A percentile compares a stretch with the other conserved stretches of the same genome.
phyloP scores from a whole-genome alignment of 2,888 invertebrate species.

The Sceliomorpha sp. region DNA sequence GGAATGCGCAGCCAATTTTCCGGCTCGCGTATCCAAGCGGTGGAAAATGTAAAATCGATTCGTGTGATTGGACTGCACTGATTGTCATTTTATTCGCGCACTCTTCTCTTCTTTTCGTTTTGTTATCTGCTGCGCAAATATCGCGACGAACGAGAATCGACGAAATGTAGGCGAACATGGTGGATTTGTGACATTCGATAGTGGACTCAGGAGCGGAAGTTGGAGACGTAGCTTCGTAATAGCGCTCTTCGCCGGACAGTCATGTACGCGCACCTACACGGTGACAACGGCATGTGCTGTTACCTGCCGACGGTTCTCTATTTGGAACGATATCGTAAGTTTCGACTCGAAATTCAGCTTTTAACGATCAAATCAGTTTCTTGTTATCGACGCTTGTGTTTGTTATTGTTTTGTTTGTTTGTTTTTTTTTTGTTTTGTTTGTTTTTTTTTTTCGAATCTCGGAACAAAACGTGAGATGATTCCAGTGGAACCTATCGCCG shows the following conservation, averaged over 20 bases:
- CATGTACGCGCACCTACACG: conserved; percentile 77
- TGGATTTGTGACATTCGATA: conserved; percentile 29
- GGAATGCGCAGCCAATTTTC: conserved; percentile 8
- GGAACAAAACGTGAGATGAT: too few relatives aligned
- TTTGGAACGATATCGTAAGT: conserved; percentile 76
- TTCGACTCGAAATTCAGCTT: too few relatives aligned
- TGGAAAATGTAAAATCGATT: conserved; percentile 28
- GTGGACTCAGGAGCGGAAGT: conserved; percentile 39
- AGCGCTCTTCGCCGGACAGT: conserved; percentile 26
- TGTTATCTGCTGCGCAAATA: conserved; percentile 7
- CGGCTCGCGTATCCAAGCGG: conserved; percentile 13
- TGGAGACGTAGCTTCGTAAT: conserved; percentile 28
- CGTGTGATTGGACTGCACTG: conserved; percentile 30
- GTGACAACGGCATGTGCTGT: conserved; percentile 78
- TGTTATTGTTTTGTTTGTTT: background rate
- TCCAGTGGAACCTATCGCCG: too few relatives aligned
- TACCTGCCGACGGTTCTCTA: conserved; percentile 75
- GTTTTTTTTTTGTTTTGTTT: too few relatives aligned
- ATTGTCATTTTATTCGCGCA: conserved; percentile 41
- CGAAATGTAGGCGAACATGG: conserved; percentile 26
- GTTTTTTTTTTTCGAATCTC: too few relatives aligned
- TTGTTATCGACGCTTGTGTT: too few relatives aligned
- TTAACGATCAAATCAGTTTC: too few relatives aligned
- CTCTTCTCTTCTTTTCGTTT: conserved; percentile 3
- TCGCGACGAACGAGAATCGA: conserved; percentile 16